Evolutionary conservation across 2,888 invertebrate genomes (phyloP), one percentile per base, ranked within the genome.

Genomic region (Celastrina argiolus): DNA sequence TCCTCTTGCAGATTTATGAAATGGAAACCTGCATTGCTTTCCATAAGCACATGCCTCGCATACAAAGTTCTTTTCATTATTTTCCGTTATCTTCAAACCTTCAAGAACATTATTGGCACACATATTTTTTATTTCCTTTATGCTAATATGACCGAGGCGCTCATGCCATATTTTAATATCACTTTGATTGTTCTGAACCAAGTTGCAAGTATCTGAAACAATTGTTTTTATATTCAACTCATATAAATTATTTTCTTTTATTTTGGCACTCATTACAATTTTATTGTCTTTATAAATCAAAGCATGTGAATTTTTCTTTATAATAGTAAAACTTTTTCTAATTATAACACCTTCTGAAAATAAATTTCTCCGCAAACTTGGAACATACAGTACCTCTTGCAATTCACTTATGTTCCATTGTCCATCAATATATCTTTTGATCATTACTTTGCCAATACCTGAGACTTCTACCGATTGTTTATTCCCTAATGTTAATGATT

Each of bases 381-480:
- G 70, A n/a, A 72, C 70, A 70, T 74, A 67, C 7, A n/a, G n/a
- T n/a, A n/a, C n/a, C n/a, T 68, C 67, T 34, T 71, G 14, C 8
- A 75, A 61, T 64, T 36, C 42, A 66, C 70, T 68, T 2, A 6
- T 1, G 34, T 73, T 64, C 75, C 75, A 76, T 64, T 73, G 68
- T 66, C 69, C 74, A 68, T 77, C 73, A 0, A 75, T 69, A 63
- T 63, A 67, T 68, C 69, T 74, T 2, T 73, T 31, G 58, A 77
- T 75, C 18, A 75, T 16, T 0, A 77, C 51, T 5, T 39, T 72
- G 6, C 77, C 76, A 5, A 65, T 61, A 0, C 75, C 78, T 64
- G 3, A 5, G 2, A 78, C 75, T 70, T 75, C 67, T 0, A 75
- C 8, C 0, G 16, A 6, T 1, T 75, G 65, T 67, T 74, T 41